These are phyloP conservation scores for Orthonychiurus folsomi DNA, from an alignment of 2,888 invertebrate species.

Conservation along the genomic window DNA sequence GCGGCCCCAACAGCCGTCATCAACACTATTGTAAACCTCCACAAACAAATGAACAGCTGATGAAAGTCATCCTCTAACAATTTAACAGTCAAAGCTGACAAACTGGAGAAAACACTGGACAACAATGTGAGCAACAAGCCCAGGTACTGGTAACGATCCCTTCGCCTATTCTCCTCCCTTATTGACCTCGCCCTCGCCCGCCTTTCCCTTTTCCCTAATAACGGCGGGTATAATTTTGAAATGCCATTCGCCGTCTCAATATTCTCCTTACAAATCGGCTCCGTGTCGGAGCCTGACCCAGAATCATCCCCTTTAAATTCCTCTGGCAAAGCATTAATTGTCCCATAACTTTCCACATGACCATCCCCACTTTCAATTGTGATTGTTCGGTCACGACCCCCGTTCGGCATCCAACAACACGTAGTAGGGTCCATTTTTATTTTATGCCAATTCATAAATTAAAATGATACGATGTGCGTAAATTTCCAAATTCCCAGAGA, in stretches of 20 bases:
- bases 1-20: constrained; percentile 22
- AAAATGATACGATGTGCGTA: too few relatives aligned
- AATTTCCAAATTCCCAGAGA: too few relatives aligned
- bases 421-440: too few relatives aligned
- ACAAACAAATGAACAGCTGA: constrained; percentile 29
- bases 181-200: background rate
- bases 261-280: too few relatives aligned
- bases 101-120: constrained; percentile 29
- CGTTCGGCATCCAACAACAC: too few relatives aligned
- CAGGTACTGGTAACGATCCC: constrained; percentile 13
- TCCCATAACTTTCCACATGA: background rate
- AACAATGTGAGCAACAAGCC: constrained; percentile 27
- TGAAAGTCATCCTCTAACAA: constrained; percentile 24
- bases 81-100: constrained; percentile 32
- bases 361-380: background rate
- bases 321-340: background rate
- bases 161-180: background rate
- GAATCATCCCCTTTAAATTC: background rate
- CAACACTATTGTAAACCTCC: constrained; percentile 31
- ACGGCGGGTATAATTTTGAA: background rate
- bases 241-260: too few relatives aligned
- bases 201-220: background rate
- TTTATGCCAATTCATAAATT: too few relatives aligned
- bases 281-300: background rate
- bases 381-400: background rate